phyloP scores from a whole-genome alignment of 1,140 invertebrate genomes.

The Neuroterus valhalla region DNA sequence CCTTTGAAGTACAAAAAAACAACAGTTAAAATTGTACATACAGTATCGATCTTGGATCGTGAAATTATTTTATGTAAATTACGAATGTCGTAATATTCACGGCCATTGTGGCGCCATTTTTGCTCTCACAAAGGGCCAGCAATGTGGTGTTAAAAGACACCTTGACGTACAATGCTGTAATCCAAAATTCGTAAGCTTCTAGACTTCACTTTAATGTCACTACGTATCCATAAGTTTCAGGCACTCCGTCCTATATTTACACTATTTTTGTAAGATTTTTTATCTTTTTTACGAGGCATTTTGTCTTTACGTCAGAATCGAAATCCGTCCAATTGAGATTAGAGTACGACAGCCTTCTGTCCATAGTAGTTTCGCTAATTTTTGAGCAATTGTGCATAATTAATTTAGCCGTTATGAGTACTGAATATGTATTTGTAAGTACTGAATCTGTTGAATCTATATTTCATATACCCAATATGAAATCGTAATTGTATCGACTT shows the following conservation, averaged over 20 bases:
- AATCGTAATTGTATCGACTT: not conserved
- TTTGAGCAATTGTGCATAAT: constrained; percentile 20
- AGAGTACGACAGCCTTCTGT: constrained; percentile 22
- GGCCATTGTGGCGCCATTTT: not conserved
- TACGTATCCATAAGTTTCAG: constrained; percentile 17
- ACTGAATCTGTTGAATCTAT: not conserved
- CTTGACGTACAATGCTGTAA: constrained; percentile 54
- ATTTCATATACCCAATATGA: too few species aligned
- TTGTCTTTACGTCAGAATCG: constrained; percentile 25
- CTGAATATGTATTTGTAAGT: not conserved
- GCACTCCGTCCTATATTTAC: constrained; percentile 25
- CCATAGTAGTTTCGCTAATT: not conserved
- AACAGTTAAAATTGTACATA: constrained; percentile 24
- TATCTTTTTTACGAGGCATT: constrained; percentile 9
- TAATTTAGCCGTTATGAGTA: constrained; percentile 5
- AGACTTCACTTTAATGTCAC: constrained; percentile 6
- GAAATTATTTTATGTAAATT: not conserved
- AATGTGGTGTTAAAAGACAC: constrained; percentile 43
- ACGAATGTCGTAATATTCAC: not conserved
- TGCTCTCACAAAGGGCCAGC: not conserved
- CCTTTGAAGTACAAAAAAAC: constrained; percentile 30
- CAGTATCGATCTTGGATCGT: not conserved
- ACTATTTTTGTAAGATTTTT: constrained; percentile 30
- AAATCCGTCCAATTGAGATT: constrained; percentile 30
- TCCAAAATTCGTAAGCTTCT: constrained; percentile 49